phyloP scores from a whole-genome alignment of 2,888 invertebrate genomes.

The Stenchaetothrips biformis region DNA sequence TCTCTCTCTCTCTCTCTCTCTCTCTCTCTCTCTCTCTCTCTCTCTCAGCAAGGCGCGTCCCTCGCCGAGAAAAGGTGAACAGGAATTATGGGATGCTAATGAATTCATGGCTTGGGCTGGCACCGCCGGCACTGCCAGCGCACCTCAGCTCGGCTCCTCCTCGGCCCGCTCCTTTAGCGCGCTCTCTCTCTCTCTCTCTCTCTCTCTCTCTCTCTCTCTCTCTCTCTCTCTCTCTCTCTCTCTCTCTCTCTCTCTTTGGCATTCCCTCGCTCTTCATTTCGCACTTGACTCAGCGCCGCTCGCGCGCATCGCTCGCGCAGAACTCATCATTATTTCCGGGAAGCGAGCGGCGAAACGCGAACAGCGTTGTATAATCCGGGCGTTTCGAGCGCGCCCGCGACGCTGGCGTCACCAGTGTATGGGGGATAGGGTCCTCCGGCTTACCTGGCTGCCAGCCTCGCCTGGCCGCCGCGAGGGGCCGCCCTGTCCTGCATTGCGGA shows the following conservation, averaged over 20 bases:
- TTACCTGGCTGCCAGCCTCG: too few species aligned
- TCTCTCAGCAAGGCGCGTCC: neutral
- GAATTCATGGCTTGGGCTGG: slow-evolving; percentile 8
- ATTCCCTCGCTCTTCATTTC: too few species aligned
- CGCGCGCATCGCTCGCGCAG: too few species aligned
- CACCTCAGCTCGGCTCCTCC: neutral
- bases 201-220: slow-evolving; percentile 2
- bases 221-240: neutral
- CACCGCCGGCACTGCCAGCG: neutral
- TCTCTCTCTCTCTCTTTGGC: neutral
- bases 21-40: neutral
- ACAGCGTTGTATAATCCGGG: too few species aligned
- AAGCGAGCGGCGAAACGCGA: too few species aligned
- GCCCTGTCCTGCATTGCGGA: too few species aligned
- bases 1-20: neutral
- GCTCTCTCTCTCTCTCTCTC: slow-evolving; percentile 11
- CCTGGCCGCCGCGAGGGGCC: too few species aligned
- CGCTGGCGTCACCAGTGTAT: too few species aligned
- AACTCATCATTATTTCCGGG: too few species aligned
- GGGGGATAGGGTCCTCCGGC: too few species aligned
- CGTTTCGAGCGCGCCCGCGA: too few species aligned
- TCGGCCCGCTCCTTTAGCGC: neutral
- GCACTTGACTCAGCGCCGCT: too few species aligned
- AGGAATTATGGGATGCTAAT: slow-evolving; percentile 6
- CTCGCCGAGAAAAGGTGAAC: neutral